Evolutionary conservation across 2,797 vertebrate genomes (phyloP), one percentile per base, ranked within the genome.

Genomic region (Enteromius fasciolatus): DNA sequence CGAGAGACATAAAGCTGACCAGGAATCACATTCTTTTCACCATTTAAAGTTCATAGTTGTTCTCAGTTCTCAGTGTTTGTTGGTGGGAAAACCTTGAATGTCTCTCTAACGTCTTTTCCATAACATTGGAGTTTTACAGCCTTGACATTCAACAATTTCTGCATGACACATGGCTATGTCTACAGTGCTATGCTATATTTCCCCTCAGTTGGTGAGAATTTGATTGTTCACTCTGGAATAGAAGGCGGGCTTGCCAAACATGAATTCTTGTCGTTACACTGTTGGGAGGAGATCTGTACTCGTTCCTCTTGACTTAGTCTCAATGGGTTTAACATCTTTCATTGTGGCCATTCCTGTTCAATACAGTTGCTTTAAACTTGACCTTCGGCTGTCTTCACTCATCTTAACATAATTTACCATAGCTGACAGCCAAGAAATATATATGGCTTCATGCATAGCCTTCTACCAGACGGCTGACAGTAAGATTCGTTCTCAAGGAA

Each of bases 121-220:
- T 88, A 88, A 86, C 86, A 20, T 63, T 78, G 17, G 79, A 85
- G 81, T 92, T 93, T 90, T 91, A 90, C 89, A 89, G 90, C 93
- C 92, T 93, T 93, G 92, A 93, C 92, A 90, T 93, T 91, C 83
- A 92, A 78, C 88, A 88, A 90, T 91, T 87, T 93, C 89, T 90
- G 90, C 87, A 89, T 91, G 90, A 91, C 90, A 90, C 90, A 88
- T 86, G 84, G 81, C 88, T 89, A 87, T 89, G 83, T 91, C 92
- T 76, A 86, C 88, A 88, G 84, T 52, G 73, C 52, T 39, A 25
- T 76, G 57, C 86, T 82, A 86, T 88, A 84, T 89, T 91, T 91
- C 89, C 90, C 83, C 75, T 72, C 85, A 87, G 82, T 85, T 90
- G 86, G 87, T 90, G 88, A 93, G 86, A 92, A 91, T 83, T 80